Evolutionary conservation across 2,113 vertebrate species (phyloP).

Genomic region (Phrynosoma platyrhinos): DNA sequence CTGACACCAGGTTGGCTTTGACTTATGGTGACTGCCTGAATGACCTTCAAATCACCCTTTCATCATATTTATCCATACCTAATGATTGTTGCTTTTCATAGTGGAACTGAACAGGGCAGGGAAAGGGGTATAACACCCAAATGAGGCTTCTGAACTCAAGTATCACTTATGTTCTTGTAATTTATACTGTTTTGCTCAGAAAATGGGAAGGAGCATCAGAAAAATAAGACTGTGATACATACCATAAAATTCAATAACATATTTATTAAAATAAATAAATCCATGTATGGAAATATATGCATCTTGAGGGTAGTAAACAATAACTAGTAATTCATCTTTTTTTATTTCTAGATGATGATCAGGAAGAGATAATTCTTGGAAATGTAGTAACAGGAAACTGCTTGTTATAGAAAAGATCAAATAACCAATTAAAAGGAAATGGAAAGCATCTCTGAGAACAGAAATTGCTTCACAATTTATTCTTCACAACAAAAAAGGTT

Average conservation of each 20-base stretch:
- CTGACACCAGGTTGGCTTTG: too few relatives aligned
- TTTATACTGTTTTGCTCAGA: not conserved
- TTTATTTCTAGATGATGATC: not conserved
- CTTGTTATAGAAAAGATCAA: constrained; percentile 38
- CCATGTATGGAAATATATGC: constrained; percentile 1
- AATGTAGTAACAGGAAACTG: constrained; percentile 11
- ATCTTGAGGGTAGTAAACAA: not conserved
- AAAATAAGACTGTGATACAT: not conserved
- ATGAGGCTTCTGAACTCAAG: not conserved
- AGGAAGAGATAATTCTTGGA: constrained; percentile 7
- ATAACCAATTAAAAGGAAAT: not conserved
- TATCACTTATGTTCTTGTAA: not conserved
- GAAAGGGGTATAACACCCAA: not conserved
- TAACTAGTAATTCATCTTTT: not conserved
- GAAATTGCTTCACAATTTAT: constrained; percentile 25
- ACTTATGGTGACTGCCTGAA: too few relatives aligned
- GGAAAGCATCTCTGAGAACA: not conserved
- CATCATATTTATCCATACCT: not conserved
- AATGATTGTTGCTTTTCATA: not conserved
- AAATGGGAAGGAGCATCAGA: not conserved
- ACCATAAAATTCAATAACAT: not conserved
- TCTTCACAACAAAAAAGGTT: constrained; percentile 9
- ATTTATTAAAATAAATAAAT: not conserved
- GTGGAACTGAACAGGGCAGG: not conserved
- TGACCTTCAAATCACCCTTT: too few relatives aligned